phyloP scores from a whole-genome alignment of 2,113 vertebrate genomes.

The Toxostoma redivivum region DNA sequence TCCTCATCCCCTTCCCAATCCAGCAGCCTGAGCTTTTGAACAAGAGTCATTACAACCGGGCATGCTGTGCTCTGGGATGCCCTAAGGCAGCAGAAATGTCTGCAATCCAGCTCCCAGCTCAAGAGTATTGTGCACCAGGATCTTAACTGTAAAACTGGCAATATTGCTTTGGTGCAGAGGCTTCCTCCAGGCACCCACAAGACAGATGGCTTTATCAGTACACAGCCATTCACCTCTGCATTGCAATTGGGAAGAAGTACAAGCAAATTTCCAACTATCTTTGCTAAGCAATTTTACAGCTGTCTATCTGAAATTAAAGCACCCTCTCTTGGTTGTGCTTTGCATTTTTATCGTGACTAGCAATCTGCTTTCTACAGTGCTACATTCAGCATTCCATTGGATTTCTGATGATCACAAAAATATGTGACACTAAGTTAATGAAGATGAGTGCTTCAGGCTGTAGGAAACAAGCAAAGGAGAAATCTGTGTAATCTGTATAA shows the following conservation, averaged over 20 bases:
- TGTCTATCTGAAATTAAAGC: constrained; percentile 24
- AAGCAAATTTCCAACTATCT: constrained; percentile 24
- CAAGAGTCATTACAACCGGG: neutral
- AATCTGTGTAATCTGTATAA: neutral
- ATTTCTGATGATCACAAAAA: neutral
- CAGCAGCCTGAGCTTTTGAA: neutral
- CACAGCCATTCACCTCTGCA: constrained; percentile 33
- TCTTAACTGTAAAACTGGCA: constrained; percentile 11
- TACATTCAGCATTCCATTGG: neutral
- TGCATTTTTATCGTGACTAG: constrained; percentile 1
- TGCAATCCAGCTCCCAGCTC: neutral
- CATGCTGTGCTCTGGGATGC: neutral
- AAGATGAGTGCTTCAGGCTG: neutral
- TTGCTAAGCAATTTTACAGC: constrained; percentile 33
- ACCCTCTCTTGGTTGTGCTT: constrained; percentile 22
- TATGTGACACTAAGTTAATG: neutral
- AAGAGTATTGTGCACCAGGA: constrained; percentile 5
- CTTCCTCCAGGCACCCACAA: constrained; percentile 26
- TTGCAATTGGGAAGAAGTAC: constrained; percentile 3
- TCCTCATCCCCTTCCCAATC: neutral
- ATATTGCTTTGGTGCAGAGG: constrained; percentile 26
- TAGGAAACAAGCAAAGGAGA: neutral
- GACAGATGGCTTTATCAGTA: constrained; percentile 50
- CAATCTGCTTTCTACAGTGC: neutral
- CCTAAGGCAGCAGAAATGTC: neutral